These are phyloP conservation scores for Copidosoma floridanum DNA, from an alignment of 1,140 invertebrate genomes.

Conservation along the genomic window DNA sequence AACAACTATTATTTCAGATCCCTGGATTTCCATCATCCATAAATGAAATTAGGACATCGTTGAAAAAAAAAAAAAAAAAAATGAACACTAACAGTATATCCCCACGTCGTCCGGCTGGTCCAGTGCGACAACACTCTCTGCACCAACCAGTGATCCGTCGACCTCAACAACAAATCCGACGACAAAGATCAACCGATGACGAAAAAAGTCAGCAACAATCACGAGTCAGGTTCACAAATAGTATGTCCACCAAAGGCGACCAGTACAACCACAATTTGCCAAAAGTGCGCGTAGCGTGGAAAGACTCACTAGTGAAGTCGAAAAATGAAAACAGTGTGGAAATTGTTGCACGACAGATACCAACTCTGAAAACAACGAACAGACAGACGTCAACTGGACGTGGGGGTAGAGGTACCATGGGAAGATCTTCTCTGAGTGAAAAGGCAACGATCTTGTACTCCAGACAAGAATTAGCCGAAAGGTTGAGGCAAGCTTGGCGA, in stretches of 20 bases:
- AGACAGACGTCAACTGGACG: conserved; percentile 33
- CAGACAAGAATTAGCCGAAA: conserved; percentile 56
- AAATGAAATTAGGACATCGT: no score
- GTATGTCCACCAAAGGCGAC: conserved; percentile 7
- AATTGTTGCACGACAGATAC: conserved; percentile 48
- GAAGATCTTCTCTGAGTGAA: conserved; percentile 34
- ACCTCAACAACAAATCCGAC: conserved; percentile 40
- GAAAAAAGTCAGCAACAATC: conserved; percentile 27
- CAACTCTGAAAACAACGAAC: conserved; percentile 30
- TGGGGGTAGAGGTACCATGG: conserved; percentile 5
- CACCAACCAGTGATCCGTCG: conserved; percentile 36
- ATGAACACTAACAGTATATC: conserved; percentile 11
- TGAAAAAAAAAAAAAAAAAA: no score
- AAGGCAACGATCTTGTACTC: conserved; percentile 58
- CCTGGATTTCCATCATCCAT: no score
- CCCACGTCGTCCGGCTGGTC: conserved; percentile 28
- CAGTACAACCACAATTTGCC: conserved; percentile 14
- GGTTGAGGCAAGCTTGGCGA: conserved; percentile 57
- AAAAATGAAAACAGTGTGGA: conserved; percentile 39
- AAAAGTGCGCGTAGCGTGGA: conserved; percentile 48
- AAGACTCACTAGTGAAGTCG: conserved; percentile 28
- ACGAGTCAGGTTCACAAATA: conserved; percentile 8
- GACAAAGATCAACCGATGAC: conserved; percentile 50
- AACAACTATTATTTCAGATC: no score
- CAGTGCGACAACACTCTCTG: conserved; percentile 46